A percentile compares a stretch with the other conserved stretches of the same genome.
Evolutionary conservation across 2,888 invertebrate species (phyloP).

Genomic region (Lasioglossum calceatum): DNA sequence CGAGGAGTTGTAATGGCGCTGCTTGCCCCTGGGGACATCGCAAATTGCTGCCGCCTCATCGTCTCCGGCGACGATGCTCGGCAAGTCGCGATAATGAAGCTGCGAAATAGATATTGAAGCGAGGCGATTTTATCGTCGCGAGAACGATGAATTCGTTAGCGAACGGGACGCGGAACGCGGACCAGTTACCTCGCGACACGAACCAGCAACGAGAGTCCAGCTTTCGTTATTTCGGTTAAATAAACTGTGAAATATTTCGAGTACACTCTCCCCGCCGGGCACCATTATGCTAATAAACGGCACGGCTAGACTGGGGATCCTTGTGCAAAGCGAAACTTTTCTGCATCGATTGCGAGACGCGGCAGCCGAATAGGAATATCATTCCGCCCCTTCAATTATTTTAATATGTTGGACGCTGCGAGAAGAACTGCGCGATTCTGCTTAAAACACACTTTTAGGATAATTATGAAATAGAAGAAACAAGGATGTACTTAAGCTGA

Average conservation of each 20-base stretch:
- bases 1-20: slow-evolving; percentile 66
- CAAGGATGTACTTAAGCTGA: not conserved
- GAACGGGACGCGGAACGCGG: not conserved
- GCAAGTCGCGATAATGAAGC: slow-evolving; percentile 58
- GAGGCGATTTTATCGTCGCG: slow-evolving; percentile 46
- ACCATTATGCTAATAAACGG: not conserved
- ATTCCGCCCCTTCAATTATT: not conserved
- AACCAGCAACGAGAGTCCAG: not conserved
- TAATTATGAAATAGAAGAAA: not conserved
- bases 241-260: slow-evolving; percentile 2
- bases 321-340: not conserved
- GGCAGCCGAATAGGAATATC: not conserved
- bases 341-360: not conserved
- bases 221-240: slow-evolving; percentile 7
- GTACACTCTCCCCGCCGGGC: not conserved
- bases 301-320: not conserved
- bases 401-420: not conserved
- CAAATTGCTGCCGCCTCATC: slow-evolving; percentile 63
- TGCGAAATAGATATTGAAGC: slow-evolving; percentile 59
- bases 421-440: not conserved
- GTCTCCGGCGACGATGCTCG: slow-evolving; percentile 29
- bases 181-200: not conserved
- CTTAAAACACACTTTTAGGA: not conserved
- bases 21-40: slow-evolving; percentile 62
- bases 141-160: slow-evolving; percentile 39